These are phyloP conservation scores for Caenorhabditis imperialis DNA, from an alignment of 2,888 invertebrate genomes.

Conservation along the genomic window DNA sequence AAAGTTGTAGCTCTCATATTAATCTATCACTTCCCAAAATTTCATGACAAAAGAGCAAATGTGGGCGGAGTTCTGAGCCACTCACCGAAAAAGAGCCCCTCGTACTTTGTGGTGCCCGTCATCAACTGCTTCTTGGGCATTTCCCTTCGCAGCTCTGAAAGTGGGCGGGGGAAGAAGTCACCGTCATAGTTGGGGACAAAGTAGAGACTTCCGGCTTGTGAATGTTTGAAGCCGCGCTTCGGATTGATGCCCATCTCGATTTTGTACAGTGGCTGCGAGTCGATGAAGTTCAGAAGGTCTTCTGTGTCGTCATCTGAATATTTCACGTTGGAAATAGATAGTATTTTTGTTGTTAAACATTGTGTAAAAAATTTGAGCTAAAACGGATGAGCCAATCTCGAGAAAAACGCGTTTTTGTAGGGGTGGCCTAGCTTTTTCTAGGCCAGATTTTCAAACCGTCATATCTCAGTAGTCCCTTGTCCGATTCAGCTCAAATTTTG, in stretches of 20 bases:
- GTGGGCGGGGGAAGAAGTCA: slow-evolving; percentile 65
- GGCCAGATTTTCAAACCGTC: too few species aligned
- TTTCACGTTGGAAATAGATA: too few species aligned
- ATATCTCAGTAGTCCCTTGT: too few species aligned
- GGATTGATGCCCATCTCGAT: slow-evolving; percentile 62
- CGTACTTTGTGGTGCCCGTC: slow-evolving; percentile 64
- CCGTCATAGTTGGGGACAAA: slow-evolving; percentile 67
- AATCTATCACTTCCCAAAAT: too few species aligned
- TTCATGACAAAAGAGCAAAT: not conserved
- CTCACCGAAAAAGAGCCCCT: slow-evolving; percentile 67
- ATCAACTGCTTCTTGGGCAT: slow-evolving; percentile 61
- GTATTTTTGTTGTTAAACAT: too few species aligned
- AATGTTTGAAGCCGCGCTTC: slow-evolving; percentile 54
- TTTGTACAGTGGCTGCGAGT: slow-evolving; percentile 45
- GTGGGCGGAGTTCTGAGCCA: not conserved
- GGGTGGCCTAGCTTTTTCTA: too few species aligned
- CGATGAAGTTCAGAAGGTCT: slow-evolving; percentile 51
- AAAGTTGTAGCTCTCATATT: too few species aligned
- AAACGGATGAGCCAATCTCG: too few species aligned
- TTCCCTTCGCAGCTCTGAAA: slow-evolving; percentile 56
- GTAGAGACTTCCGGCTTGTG: slow-evolving; percentile 58
- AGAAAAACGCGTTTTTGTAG: too few species aligned
- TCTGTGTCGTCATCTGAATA: slow-evolving; percentile 35
- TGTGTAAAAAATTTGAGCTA: too few species aligned
- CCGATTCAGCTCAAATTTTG: too few species aligned